A percentile compares a stretch with the other conserved stretches of the same genome.
Conservation (phyloP, 2,888 invertebrate genomes). For the Scotopteryx bipunctaria region DNA sequence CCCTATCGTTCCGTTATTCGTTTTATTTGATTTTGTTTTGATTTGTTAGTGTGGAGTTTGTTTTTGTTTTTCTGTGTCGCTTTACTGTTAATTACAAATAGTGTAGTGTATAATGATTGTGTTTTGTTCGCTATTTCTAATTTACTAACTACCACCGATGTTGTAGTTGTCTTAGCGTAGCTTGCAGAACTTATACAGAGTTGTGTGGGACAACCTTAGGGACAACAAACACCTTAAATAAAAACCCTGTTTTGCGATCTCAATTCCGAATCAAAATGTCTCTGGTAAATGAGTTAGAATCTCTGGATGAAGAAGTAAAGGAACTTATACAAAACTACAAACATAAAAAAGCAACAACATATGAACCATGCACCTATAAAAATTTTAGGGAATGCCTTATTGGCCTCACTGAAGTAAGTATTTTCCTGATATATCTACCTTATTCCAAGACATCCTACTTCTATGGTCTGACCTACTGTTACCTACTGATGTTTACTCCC, state of each 20-base stretch:
- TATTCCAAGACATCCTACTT: no score
- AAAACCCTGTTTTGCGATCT: conserved; percentile 2
- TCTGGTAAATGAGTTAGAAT: conserved; percentile 47
- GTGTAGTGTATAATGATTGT: neutral
- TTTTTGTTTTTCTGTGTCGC: no score
- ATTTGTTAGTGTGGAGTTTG: no score
- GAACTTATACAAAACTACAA: conserved; percentile 72
- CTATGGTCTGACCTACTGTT: no score
- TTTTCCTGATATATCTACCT: no score
- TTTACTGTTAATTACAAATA: no score
- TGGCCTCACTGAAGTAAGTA: conserved; percentile 66
- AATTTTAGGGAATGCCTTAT: conserved; percentile 73
- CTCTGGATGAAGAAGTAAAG: conserved; percentile 72
- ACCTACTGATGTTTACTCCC: neutral
- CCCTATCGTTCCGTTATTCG: no score
- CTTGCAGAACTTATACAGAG: no score
- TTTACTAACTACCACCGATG: no score
- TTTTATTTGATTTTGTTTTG: neutral
- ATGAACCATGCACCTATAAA: conserved; percentile 68
- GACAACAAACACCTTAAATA: no score
- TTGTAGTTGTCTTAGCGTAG: no score
- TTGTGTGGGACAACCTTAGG: neutral
- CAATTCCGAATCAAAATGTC: conserved; percentile 36
- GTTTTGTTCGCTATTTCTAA: no score
- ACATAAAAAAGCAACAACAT: conserved; percentile 66